Evolutionary conservation across 2,888 invertebrate genomes (phyloP).

Genomic region (Megamerina dolium): DNA sequence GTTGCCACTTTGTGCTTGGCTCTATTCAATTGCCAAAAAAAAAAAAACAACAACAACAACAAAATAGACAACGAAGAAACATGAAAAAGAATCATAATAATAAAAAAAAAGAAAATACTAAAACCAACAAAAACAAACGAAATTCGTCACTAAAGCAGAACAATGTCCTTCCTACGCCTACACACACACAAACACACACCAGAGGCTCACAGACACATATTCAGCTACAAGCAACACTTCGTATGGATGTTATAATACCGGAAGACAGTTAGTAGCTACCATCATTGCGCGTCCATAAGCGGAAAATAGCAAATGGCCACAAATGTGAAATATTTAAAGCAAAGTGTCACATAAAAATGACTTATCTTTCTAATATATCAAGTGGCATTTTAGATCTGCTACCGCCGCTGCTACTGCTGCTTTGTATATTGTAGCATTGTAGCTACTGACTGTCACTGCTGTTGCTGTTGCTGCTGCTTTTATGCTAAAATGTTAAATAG

Average conservation of each 20-base stretch:
- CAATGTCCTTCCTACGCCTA: not conserved
- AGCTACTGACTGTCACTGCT: not conserved
- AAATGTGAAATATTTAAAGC: conserved; percentile 39
- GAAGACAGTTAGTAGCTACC: too few species aligned
- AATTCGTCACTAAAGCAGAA: not conserved
- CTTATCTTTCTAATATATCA: conserved; percentile 43
- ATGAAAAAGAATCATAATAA: not conserved
- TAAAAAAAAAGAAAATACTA: not conserved
- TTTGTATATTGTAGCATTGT: conserved; percentile 1
- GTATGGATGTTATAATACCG: too few species aligned
- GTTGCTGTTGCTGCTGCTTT: not conserved
- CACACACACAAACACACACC: too few species aligned
- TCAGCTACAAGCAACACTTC: too few species aligned
- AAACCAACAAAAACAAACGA: not conserved
- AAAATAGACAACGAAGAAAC: not conserved
- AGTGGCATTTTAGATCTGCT: conserved; percentile 29
- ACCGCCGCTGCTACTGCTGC: conserved; percentile 6
- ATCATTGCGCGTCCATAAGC: not conserved
- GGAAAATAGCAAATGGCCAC: conserved; percentile 29
- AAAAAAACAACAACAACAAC: not conserved
- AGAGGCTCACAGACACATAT: too few species aligned
- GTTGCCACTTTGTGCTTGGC: not conserved
- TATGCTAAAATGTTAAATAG: conserved; percentile 5
- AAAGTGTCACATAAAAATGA: conserved; percentile 47
- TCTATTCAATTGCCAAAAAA: not conserved